Base-by-base conservation (phyloP, 2,888 invertebrate species). In the Polyommatus iphigenia region DNA sequence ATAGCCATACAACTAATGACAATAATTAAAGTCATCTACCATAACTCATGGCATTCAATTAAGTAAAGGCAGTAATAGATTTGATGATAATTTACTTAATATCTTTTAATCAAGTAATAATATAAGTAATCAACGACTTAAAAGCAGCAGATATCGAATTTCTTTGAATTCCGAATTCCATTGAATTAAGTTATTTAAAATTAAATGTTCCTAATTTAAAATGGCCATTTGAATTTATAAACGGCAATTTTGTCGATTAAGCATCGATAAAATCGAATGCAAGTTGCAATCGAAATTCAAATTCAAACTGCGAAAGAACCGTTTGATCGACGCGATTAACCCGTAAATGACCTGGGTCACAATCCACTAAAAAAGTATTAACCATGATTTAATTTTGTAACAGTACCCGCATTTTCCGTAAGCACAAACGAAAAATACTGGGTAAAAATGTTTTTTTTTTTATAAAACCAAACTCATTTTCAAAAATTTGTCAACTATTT, bases 201-300 rank as follows among this genome's bases (percentile, higher is more conserved):
- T 29, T 54, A 13, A 75, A 50, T 50, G 15, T 54, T 75, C 54
- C 50, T 29, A 54, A 50, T 75, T 75, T 75, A 54, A 75, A 75
- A 50, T 50, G 18, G 24, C 50, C 13, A 46, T 46, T 73, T 20
- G 20, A 73, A 73, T 46, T 41, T 20, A 46, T 20, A 41, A 50
- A 10, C 20, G 41, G 20, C 20, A 8, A 50, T 75, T 75, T 29
- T 29, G 24, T 54, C 50, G 24, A 75, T 54, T 50, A 29, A 24
- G 20, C 24, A 75, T 75, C 29, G 75, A 75, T 75, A 54, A 24
- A 41, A n/a, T 72, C 41, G 72, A 72, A 67, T 72, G 41, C 72
- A 72, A n/a, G 4, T 36, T 41, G 36, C 41, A 41, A 41, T 72
- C 20, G 36, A 72, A 72, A 36, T 41, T 72, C 20, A 20, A 72